A percentile compares a stretch with the other conserved stretches of the same genome.
These are phyloP conservation scores for Palloptera scutellata DNA, from an alignment of 2,888 invertebrate genomes.

Conservation along the genomic window DNA sequence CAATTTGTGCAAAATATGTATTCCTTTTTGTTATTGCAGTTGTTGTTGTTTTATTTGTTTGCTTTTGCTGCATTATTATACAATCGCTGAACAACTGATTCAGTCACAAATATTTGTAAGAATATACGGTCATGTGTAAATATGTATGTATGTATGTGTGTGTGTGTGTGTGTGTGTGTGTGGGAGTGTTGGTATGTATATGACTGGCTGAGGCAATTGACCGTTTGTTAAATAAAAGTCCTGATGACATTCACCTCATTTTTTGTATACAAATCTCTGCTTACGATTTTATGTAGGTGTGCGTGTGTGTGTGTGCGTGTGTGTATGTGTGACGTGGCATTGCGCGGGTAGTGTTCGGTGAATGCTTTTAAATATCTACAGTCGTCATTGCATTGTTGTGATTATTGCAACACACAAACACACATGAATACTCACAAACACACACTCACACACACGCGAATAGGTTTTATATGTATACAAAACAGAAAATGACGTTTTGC, in stretches of 20 bases:
- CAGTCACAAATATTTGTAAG: constrained; percentile 9
- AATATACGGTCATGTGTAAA: too few relatives aligned
- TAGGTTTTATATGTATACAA: constrained; percentile 32
- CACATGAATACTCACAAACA: too few relatives aligned
- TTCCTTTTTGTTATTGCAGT: constrained; percentile 17
- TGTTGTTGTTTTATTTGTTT: not conserved
- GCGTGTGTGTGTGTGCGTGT: too few relatives aligned
- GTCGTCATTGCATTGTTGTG: too few relatives aligned
- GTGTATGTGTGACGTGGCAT: too few relatives aligned
- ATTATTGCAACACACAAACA: too few relatives aligned
- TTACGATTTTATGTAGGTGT: too few relatives aligned
- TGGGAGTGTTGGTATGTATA: too few relatives aligned
- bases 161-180: not conserved
- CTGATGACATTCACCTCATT: constrained; percentile 62
- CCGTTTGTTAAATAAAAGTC: constrained; percentile 42
- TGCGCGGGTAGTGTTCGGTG: too few relatives aligned
- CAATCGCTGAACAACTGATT: constrained; percentile 40
- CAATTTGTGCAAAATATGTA: not conserved
- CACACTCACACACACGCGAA: too few relatives aligned
- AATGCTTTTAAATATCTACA: too few relatives aligned
- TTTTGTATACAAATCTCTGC: constrained; percentile 37
- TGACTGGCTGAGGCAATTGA: not conserved
- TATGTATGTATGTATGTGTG: constrained; percentile 8
- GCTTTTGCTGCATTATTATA: constrained; percentile 45
- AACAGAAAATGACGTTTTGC: not conserved